phyloP scores from a whole-genome alignment of 30 jellyfish, hydroid and myxozoan genomes.

The Chrysaora quinquecirrha region DNA sequence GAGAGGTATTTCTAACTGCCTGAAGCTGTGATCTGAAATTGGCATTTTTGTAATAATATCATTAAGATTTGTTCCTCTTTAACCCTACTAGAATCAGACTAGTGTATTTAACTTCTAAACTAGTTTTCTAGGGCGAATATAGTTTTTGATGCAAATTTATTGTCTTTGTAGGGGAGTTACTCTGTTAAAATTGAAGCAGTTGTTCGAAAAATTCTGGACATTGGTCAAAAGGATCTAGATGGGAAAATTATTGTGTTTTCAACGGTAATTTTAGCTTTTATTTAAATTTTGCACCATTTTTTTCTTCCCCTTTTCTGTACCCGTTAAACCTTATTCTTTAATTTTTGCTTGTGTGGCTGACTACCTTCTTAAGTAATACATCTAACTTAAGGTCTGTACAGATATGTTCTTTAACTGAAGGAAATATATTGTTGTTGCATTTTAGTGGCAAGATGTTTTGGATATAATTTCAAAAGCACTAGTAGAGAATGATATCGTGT shows the following conservation, averaged over 20 bases:
- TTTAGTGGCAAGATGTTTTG: slow-evolving; percentile 75
- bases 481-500: slow-evolving; percentile 60
- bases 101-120: too few species aligned
- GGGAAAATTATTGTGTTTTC: slow-evolving; percentile 85
- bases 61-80: too few species aligned
- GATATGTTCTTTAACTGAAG: too few species aligned
- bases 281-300: not conserved
- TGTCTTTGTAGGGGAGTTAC: slow-evolving; percentile 65
- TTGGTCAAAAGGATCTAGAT: slow-evolving; percentile 49
- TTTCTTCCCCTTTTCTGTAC: not conserved
- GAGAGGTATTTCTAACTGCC: too few species aligned
- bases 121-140: too few species aligned
- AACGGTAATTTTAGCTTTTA: too few species aligned
- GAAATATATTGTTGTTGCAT: too few species aligned
- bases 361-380: not conserved
- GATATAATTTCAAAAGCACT: slow-evolving; percentile 61
- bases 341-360: not conserved
- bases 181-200: slow-evolving; percentile 90
- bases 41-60: too few species aligned
- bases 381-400: too few species aligned
- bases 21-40: too few species aligned
- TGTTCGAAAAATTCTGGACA: slow-evolving; percentile 71
- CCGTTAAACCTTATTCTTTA: not conserved
- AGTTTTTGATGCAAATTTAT: not conserved
- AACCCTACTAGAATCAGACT: too few species aligned